Evolutionary conservation across 2,797 vertebrate species (phyloP), one percentile per base, ranked within the genome.

Genomic region (Salmo trutta): DNA sequence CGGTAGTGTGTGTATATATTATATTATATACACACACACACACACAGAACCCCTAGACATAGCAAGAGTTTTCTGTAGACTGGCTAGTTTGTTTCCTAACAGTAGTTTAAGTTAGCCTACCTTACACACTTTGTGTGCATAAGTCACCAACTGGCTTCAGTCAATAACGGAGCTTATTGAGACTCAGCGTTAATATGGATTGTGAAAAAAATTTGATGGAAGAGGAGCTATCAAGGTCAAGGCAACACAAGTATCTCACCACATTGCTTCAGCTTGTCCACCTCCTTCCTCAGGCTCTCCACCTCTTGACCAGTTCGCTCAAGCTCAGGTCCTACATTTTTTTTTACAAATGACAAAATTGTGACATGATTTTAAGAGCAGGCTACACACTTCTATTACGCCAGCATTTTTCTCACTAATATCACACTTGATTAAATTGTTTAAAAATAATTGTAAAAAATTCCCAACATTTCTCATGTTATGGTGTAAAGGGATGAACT

Each of bases 261-360:
- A 87, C 87, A 88, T 72, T 89, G 87, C 82, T 93, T 94, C 75
- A 94, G 83, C 80, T 92, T 91, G 54, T 90, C 88, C 84, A 94
- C 89, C 86, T 93, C 93, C 78, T 90, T 93, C 86, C 91, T 94
- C 75, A 91, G 68, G 82, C 83, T 83, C 51, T 94, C 92, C 70
- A 94, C 85, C 82, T 94, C 93, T 79, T 91, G 86, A 69, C 91
- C 91, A 1, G 91, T 91, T 86, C 89, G 93, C 74, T 93, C 86
- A 36, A 94, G 87, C 72, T 91, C 89, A 78, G 86, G 84, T 66
- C 88, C 95, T 95, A 79, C 78, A 84, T 47, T 41, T 41, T 47
- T 41, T 36, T 47, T 47, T 41, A 87, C 17, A 0, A 53, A 77
- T 24, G 21, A 53, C 12, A 70, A 70, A 56, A 56, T 71, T 12